Evolutionary conservation across 2,888 invertebrate genomes (phyloP), one percentile per base, ranked within the genome.

Genomic region (Oeneis ivallda): DNA sequence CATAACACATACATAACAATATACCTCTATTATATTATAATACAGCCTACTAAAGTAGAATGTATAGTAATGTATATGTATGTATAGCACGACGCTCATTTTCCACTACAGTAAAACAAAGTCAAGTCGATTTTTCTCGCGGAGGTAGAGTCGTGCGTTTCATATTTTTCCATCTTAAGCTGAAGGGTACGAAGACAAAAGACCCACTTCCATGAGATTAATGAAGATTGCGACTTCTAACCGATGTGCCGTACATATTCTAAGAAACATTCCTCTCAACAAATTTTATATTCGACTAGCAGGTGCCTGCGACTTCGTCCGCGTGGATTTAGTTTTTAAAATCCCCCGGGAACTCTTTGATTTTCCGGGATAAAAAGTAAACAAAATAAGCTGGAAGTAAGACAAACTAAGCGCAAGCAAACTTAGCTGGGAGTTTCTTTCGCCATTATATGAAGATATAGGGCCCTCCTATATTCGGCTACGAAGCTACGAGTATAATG

Each of bases 161-260:
- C 59, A 47, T 59, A 59, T 59, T 59, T 59, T 59, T 47, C 34
- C 59, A 59, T 59, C 59, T 17, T 59, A 59, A 64, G 50, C 57
- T 53, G 66, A 66, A 60, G 32, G 43, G 49, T 64, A 69, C 68
- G 62, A 69, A 66, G 66, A 69, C 69, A 66, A 66, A 69, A 64
- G 64, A 62, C 59, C 64, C 58, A 45, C 66, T 62, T 62, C 54
- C 59, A 37, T 15, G 32, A 59, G 49, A 60, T 49, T 60, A 60
- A 50, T 60, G 63, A 64, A 65, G 54, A 65, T 65, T 53, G 37
- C 47, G 53, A 65, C 60, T 41, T 60, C 39, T 60, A 57, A 26
- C 39, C 56, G 37, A 63, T 63, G 53, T 64, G 43, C 49, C 50
- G 4, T 49, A 50, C 32, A 39, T 26, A 26, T 58, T 52, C 64